Evolutionary conservation across 1,140 invertebrate genomes (phyloP).

Genomic region (Galendromus occidentalis): DNA sequence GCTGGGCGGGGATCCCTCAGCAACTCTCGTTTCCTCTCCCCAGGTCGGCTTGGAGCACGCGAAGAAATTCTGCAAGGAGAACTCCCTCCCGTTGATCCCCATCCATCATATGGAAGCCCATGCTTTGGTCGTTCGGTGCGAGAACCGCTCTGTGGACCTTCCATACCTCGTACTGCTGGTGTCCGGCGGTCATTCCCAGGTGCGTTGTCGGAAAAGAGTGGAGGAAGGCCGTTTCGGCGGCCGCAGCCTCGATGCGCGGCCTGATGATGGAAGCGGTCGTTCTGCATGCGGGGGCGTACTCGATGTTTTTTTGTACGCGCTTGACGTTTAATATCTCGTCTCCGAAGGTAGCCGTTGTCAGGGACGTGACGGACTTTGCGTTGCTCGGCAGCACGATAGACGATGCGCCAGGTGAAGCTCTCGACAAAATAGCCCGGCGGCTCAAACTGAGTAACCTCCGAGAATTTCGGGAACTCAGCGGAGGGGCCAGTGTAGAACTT

Average conservation of each 20-base stretch:
- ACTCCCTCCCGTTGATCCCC: conserved; percentile 67
- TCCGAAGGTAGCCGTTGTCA: conserved; percentile 16
- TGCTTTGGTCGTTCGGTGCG: conserved; percentile 46
- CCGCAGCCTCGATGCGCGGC: conserved; percentile 32
- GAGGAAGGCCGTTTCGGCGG: too few species aligned
- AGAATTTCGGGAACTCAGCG: conserved; percentile 46
- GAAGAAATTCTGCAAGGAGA: conserved; percentile 45
- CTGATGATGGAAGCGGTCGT: conserved; percentile 47
- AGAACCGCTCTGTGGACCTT: conserved; percentile 47
- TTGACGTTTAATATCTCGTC: background rate
- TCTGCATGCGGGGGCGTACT: conserved; percentile 20
- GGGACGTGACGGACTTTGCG: conserved; percentile 39
- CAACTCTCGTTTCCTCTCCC: conserved; percentile 47
- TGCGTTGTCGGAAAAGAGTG: too few species aligned
- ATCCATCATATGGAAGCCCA: conserved; percentile 98
- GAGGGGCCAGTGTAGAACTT: conserved; percentile 64
- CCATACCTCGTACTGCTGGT: conserved; percentile 73
- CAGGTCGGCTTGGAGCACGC: conserved; percentile 62
- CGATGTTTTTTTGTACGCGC: conserved; percentile 21
- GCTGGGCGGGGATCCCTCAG: too few species aligned
- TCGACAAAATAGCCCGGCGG: conserved; percentile 71
- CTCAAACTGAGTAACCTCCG: conserved; percentile 56
- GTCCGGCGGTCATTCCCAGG: conserved; percentile 73
- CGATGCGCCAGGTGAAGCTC: conserved; percentile 69
- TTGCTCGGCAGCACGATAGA: conserved; percentile 56